These are phyloP conservation scores for Epinotia ramella DNA, from an alignment of 2,888 invertebrate species.

Conservation along the genomic window DNA sequence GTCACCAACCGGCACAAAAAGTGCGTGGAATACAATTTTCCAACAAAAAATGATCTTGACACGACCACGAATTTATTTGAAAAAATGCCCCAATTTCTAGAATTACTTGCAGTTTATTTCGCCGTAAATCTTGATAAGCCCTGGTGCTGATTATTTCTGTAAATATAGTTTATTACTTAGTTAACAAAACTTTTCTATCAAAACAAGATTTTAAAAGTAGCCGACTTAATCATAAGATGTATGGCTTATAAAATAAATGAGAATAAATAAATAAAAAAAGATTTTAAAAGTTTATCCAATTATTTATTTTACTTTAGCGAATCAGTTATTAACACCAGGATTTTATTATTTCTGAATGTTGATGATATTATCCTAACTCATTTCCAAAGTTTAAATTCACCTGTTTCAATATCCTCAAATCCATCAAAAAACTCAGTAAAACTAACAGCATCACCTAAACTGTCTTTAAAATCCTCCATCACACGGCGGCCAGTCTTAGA, in stretches of 20 bases:
- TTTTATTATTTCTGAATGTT: neutral
- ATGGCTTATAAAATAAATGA: too few relatives aligned
- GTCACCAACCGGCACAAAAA: slow-evolving; percentile 45
- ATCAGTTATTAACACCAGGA: too few relatives aligned
- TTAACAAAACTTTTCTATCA: too few relatives aligned
- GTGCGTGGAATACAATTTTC: slow-evolving; percentile 46
- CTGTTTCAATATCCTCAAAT: neutral
- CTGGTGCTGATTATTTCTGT: too few relatives aligned
- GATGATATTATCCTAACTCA: neutral
- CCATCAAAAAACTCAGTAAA: neutral
- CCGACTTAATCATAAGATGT: too few relatives aligned
- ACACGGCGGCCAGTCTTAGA: slow-evolving; percentile 20
- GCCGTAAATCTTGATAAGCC: neutral
- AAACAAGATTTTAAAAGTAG: too few relatives aligned
- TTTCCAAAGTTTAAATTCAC: neutral
- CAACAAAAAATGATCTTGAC: slow-evolving; percentile 50
- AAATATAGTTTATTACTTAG: too few relatives aligned
- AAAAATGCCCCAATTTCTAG: slow-evolving; percentile 32
- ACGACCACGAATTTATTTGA: slow-evolving; percentile 48
- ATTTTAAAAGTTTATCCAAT: too few relatives aligned
- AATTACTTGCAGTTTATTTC: neutral
- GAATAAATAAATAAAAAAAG: too few relatives aligned
- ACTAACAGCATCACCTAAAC: slow-evolving; percentile 12
- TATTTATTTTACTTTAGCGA: too few relatives aligned
- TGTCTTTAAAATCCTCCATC: slow-evolving; percentile 21